These are phyloP conservation scores for Aleiodes leptofemur DNA, from an alignment of 2,888 invertebrate species.

Conservation along the genomic window DNA sequence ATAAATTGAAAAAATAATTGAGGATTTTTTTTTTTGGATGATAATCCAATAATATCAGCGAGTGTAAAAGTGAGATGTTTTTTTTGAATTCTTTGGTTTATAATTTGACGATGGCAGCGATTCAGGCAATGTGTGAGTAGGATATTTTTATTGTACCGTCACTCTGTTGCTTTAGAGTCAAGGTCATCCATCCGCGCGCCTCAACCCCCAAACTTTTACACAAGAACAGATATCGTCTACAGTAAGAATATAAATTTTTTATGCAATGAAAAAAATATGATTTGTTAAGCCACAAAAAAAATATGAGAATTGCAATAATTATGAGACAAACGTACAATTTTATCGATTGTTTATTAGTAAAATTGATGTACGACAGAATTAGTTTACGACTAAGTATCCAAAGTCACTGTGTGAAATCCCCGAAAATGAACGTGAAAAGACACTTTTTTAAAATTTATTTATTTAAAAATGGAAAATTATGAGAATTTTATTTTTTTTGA, in stretches of 20 bases:
- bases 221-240: neutral
- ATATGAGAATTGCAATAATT: too few relatives aligned
- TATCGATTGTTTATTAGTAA: too few relatives aligned
- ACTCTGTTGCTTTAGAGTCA: conserved; percentile 12
- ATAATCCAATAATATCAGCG: neutral
- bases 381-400: too few relatives aligned
- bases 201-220: conserved; percentile 26
- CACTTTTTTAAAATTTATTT: neutral
- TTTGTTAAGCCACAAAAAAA: too few relatives aligned
- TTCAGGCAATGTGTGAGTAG: conserved; percentile 16
- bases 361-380: too few relatives aligned
- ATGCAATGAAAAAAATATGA: neutral
- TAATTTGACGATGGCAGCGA: neutral
- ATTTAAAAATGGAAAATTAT: neutral
- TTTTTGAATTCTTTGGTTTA: neutral
- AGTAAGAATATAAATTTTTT: conserved; percentile 28
- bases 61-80: neutral
- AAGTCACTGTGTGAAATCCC: too few relatives aligned
- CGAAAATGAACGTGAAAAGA: neutral
- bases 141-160: conserved; percentile 23
- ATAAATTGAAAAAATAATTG: neutral
- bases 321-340: too few relatives aligned
- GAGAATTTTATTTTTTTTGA: neutral
- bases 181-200: conserved; percentile 32
- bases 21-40: neutral